A percentile compares a stretch with the other conserved stretches of the same genome.
These are phyloP conservation scores for Neomorphus geoffroyi DNA, from an alignment of 2,797 vertebrate genomes.

Conservation along the genomic window DNA sequence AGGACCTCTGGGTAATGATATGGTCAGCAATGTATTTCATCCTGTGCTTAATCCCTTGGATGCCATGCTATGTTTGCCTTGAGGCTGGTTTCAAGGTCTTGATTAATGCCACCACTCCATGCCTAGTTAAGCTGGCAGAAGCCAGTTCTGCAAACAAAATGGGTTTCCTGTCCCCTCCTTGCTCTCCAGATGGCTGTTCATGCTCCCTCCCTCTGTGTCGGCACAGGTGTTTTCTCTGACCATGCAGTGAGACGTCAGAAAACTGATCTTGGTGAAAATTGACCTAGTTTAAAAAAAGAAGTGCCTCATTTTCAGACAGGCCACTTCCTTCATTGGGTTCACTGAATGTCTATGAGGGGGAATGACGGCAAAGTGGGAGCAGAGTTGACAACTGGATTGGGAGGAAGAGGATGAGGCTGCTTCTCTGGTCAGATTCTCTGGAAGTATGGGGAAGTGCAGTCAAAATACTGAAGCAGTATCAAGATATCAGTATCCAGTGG, in stretches of 20 bases:
- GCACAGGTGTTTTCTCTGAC: conserved; percentile 58
- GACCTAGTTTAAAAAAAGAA: conserved; percentile 43
- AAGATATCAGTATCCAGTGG: not conserved
- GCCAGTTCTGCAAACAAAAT: conserved; percentile 35
- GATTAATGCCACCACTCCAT: conserved; percentile 57
- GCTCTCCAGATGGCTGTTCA: conserved; percentile 51
- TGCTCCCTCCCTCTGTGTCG: not conserved
- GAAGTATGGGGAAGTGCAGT: not conserved
- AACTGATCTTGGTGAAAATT: conserved; percentile 37
- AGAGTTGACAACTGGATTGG: rapidly evolving
- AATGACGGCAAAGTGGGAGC: rapidly evolving
- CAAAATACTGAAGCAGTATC: not conserved
- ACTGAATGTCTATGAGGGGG: not conserved
- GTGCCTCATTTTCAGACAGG: not conserved
- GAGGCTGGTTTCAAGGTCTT: conserved; percentile 53
- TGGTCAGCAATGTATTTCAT: not conserved
- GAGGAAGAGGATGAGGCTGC: not conserved
- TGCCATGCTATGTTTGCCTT: conserved; percentile 19
- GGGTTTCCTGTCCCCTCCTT: conserved; percentile 49
- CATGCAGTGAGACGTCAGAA: conserved; percentile 38
- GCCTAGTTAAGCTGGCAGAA: conserved; percentile 68
- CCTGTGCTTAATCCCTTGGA: not conserved
- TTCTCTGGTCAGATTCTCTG: not conserved
- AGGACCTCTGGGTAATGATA: conserved; percentile 1
- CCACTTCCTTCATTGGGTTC: not conserved